A percentile compares a stretch with the other conserved stretches of the same genome.
These are phyloP conservation scores for Streptopelia turtur DNA, from an alignment of 2,797 vertebrate species.

Conservation along the genomic window DNA sequence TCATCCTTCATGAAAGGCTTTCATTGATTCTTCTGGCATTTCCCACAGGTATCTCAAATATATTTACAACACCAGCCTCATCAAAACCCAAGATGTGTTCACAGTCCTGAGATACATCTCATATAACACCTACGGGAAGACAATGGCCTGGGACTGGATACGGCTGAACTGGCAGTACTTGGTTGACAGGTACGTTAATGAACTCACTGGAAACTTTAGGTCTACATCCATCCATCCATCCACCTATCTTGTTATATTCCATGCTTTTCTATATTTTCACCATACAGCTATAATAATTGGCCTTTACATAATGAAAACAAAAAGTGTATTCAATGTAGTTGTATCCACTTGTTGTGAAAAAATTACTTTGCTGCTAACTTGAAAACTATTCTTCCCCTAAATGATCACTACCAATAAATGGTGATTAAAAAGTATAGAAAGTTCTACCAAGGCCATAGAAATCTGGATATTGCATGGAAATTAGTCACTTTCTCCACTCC, in stretches of 20 bases:
- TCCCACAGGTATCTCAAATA: conserved; percentile 81
- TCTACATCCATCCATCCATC: neutral
- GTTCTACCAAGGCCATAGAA: neutral
- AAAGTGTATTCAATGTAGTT: neutral
- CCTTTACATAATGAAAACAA: neutral
- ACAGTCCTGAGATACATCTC: conserved; percentile 92
- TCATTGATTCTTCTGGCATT: conserved; percentile 14
- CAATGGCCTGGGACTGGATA: conserved; percentile 96
- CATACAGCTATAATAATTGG: neutral
- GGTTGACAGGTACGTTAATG: conserved; percentile 83
- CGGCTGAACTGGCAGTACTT: conserved; percentile 95
- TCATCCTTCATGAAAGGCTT: neutral
- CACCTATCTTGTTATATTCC: neutral
- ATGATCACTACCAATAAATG: neutral
- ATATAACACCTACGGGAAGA: conserved; percentile 85
- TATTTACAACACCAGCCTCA: conserved; percentile 80
- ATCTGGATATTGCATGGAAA: neutral
- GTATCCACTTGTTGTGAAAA: neutral
- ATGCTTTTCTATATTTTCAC: neutral
- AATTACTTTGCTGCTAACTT: neutral
- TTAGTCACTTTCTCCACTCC: neutral
- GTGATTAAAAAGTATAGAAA: neutral
- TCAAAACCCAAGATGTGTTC: conserved; percentile 93
- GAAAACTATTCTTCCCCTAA: neutral
- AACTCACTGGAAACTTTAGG: neutral